Percentiles rank a stretch among this genome's conserved stretches.
Evolutionary conservation across 2,113 vertebrate species (phyloP).

Genomic region (Strix uralensis): DNA sequence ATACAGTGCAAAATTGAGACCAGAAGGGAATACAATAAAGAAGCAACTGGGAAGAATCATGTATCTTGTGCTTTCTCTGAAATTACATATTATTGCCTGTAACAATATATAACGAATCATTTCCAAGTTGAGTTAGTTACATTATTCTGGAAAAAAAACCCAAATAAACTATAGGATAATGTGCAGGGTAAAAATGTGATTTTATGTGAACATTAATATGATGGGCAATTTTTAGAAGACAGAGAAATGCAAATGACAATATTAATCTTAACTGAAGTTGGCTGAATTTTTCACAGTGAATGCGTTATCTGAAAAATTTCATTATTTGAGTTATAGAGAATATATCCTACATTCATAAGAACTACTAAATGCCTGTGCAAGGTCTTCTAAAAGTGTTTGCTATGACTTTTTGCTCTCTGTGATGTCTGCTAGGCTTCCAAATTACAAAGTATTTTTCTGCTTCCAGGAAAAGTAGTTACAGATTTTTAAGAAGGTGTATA

Average conservation of each 20-base stretch:
- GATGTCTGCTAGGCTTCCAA: background rate
- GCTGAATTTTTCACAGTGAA: background rate
- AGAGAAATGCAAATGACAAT: background rate
- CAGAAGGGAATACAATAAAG: background rate
- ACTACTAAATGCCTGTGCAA: background rate
- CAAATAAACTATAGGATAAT: background rate
- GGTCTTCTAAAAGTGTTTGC: background rate
- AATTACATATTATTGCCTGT: background rate
- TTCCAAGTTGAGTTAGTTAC: background rate
- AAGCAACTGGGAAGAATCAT: background rate
- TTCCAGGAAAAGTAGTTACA: background rate
- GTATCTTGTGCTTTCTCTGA: background rate
- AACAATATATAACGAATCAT: background rate
- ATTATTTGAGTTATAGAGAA: background rate
- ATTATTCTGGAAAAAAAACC: background rate
- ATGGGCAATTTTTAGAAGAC: constrained; percentile 2
- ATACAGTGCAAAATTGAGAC: background rate
- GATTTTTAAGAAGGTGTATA: background rate
- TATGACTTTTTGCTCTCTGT: background rate
- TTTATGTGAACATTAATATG: background rate
- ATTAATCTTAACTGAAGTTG: background rate
- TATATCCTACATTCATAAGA: background rate
- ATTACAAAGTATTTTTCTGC: background rate
- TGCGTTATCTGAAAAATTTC: background rate
- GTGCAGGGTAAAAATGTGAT: background rate